Base-by-base conservation (phyloP, 2,797 vertebrate species). In the Limnodromus scolopaceus region DNA sequence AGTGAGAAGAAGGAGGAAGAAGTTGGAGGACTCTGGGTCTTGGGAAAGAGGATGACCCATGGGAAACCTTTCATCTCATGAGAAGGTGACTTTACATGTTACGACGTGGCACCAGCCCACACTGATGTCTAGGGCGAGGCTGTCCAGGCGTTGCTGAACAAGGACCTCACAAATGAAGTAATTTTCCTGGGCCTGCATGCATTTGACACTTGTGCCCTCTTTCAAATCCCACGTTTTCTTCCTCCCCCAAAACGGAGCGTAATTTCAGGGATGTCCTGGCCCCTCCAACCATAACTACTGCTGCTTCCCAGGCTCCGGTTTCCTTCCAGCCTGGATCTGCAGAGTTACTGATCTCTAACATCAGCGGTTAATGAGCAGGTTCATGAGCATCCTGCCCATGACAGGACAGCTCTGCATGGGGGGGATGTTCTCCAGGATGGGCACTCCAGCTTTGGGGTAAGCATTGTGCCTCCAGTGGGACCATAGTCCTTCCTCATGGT, bases 81-180 rank as follows among this genome's bases (percentile, higher is more conserved):
- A 60, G 53, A 34, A 30, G 38, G 12, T 46, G 28, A 64, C 49
- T 15, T 30, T 13, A 8, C n/a, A 4, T 13, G n/a, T 34, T 68
- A 34, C 0, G 5, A 20, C 0, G 2, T 30, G 28, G 12, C 25
- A 34, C 39, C n/a, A 53, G n/a, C 23, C 10, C 2, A 4, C 19
- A 34, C n/a, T 34, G 53, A 13, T 20, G n/a, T 5, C 38, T 17
- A n/a, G n/a, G 45, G 8, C 38, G 22, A n/a, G 53, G n/a, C 13
- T 60, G 25, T 9, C 69, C 53, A 65, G 53, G 54, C 18, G 4
- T 22, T 16, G 45, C 58, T 1, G 2, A 60, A 16, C 53, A 46
- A 45, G 6, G 34, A 27, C n/a, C 19, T 81, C n/a, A 30, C 28
- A 23, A 65, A 58, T 28, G 23, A 45, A n/a, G 39, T 18, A 1